Evolutionary conservation across 23 tunicate genomes (phyloP).

Genomic region (Styela clava): DNA sequence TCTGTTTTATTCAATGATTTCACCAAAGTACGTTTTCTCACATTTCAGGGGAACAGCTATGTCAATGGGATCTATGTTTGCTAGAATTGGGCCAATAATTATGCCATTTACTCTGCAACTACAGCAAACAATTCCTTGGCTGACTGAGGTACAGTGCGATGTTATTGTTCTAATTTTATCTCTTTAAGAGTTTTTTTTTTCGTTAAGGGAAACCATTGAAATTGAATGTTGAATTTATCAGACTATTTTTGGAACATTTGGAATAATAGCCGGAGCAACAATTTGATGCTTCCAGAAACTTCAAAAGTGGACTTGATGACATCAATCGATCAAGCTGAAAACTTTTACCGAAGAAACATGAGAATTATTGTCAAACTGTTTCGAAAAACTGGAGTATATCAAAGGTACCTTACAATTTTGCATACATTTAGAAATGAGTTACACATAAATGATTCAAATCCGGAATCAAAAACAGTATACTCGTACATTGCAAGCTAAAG

Average conservation of each 20-base stretch:
- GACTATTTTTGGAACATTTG: conserved; percentile 58
- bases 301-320: conserved; percentile 15
- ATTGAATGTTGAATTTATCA: not conserved
- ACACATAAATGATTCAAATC: no score
- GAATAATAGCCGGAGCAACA: conserved; percentile 34
- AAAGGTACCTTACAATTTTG: no score
- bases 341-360: conserved; percentile 43
- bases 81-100: conserved; percentile 56
- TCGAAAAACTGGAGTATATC: conserved; percentile 2
- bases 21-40: no score
- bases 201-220: no score
- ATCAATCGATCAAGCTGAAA: conserved; percentile 52
- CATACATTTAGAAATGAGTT: no score
- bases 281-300: conserved; percentile 55
- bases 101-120: conserved; percentile 52
- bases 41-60: conserved; percentile 43
- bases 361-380: not conserved
- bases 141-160: conserved; percentile 43
- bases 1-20: no score
- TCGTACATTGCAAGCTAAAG: no score
- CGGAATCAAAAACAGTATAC: no score
- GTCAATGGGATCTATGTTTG: conserved; percentile 64
- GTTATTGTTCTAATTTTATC: no score
- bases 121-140: conserved; percentile 48
- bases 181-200: no score